These are phyloP conservation scores for Drosophila formosana DNA, from an alignment of 2,888 invertebrate species.

Conservation along the genomic window DNA sequence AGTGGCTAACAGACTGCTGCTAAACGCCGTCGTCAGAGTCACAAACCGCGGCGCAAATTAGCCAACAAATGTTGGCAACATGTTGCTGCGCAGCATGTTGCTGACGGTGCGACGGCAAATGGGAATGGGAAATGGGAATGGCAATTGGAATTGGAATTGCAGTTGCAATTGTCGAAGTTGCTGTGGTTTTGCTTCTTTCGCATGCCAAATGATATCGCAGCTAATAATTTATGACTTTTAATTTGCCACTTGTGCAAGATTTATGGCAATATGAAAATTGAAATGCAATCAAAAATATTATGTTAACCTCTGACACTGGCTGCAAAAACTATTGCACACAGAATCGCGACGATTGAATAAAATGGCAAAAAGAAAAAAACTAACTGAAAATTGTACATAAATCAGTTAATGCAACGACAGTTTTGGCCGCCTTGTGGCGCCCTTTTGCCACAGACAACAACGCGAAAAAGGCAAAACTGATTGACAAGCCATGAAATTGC, in stretches of 20 bases:
- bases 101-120: conserved; percentile 30
- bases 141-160: conserved; percentile 36
- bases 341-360: conserved; percentile 28
- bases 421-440: conserved; percentile 56
- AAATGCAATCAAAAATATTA: conserved; percentile 81
- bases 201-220: conserved; percentile 51
- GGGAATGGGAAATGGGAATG: conserved; percentile 40
- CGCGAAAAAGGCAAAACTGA: conserved; percentile 57
- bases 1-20: conserved; percentile 28
- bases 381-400: conserved; percentile 45
- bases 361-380: conserved; percentile 4
- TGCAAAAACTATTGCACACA: conserved; percentile 23
- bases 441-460: conserved; percentile 41
- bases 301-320: conserved; percentile 74
- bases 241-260: conserved; percentile 77
- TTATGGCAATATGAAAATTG: conserved; percentile 74
- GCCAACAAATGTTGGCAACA: conserved; percentile 64
- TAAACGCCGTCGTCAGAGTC: conserved; percentile 5
- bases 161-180: conserved; percentile 16
- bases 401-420: conserved; percentile 50
- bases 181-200: conserved; percentile 22
- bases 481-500: conserved; percentile 83
- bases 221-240: conserved; percentile 80
- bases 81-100: conserved; percentile 59
- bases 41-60: conserved; percentile 59